Evolutionary conservation across 2,888 invertebrate genomes (phyloP), one percentile per base, ranked within the genome.

Genomic region (Ceramica pisi): DNA sequence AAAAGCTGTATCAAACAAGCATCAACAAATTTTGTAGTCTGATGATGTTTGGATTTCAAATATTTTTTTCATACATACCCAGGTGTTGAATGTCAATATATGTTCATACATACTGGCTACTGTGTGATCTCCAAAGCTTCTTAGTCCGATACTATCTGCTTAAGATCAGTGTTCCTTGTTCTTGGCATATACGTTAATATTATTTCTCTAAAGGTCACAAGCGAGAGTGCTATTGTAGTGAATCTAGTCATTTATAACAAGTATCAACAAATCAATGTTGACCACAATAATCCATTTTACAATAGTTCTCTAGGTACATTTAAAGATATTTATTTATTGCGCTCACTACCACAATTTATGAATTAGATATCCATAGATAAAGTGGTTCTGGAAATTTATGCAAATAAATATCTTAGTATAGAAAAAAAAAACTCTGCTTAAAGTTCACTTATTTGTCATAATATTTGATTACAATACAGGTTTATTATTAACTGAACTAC

Each of bases 371-470:
- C 23, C 19, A 21, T 53, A 51, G 46, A 38, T 53, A 26, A 38
- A 57, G 31, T 48, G 14, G n/a, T 41, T 59, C 35, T 78, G 41
- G 23, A n/a, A 65, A 77, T 56, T 21, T 21, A 44, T 21, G 35
- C 35, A 55, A 60, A 68, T 60, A 38, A 16, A 68, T 26, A 21
- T 31, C 19, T 48, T 73, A 23, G 31, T 50, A n/a, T n/a, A 35
- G 38, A 8, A 41, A 35, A 56, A 75, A 48, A 6, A 56, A 12
- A 1, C n/a, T 44, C 1, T 57, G n/a, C 46, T 16, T 51, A 46
- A 67, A 67, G 67, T 75, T 72, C 67, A 50, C 35, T 57, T 57
- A 44, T 72, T 75, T 73, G 75, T 57, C 35, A 67, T 53, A 67
- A 53, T 57, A 57, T 53, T 48, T 35, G 31, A 38, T 75, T 50